Evolutionary conservation across 2,888 invertebrate genomes (phyloP), one percentile per base, ranked within the genome.

Genomic region (Liopterus haemorrhoidalis): DNA sequence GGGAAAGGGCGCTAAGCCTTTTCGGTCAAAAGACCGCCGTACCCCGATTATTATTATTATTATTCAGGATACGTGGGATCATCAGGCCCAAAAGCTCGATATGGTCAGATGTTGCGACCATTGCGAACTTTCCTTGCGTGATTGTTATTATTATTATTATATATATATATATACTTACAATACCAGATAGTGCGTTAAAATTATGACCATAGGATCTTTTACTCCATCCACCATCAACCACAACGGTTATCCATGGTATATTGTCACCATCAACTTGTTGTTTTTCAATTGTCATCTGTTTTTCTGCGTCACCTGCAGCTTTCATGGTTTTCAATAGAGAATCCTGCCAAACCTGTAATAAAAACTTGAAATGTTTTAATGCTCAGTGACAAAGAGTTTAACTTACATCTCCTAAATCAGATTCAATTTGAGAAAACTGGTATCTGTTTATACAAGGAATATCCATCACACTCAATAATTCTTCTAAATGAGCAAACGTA

Each of bases 211-310:
- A 48, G 16, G 40, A 11, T 11, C 33, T 8, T 33, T 43, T 42
- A 14, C 33, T 39, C 42, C 42, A 48, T 5, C 48, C 43, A 19
- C 42, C 43, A 20, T 48, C 48, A 9, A 45, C 8, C 40, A 41
- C 35, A 4, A 49, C 45, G 12, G 24, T 30, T 4, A 40, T 48
- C 27, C 38, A 39, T 4, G 48, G 39, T 11, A 33, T 28, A 20
- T 14, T 5, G 16, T 44, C 44, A 6, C n/a, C 15, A 21, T 40
- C 39, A n/a, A 39, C 14, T 11, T 39, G 24, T 4, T 27, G 22
- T 5, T 16, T 35, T 12, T 48, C 28, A 12, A 39, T 19, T 2
- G 48, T 36, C 25, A 44, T 24, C 11, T 20, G 5, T 11, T 31
- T 16, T 39, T 48, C 48, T 22, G 33, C 43, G 19, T 27, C n/a